Conservation (phyloP, 2,113 vertebrate genomes). For the Siniperca knerii region DNA sequence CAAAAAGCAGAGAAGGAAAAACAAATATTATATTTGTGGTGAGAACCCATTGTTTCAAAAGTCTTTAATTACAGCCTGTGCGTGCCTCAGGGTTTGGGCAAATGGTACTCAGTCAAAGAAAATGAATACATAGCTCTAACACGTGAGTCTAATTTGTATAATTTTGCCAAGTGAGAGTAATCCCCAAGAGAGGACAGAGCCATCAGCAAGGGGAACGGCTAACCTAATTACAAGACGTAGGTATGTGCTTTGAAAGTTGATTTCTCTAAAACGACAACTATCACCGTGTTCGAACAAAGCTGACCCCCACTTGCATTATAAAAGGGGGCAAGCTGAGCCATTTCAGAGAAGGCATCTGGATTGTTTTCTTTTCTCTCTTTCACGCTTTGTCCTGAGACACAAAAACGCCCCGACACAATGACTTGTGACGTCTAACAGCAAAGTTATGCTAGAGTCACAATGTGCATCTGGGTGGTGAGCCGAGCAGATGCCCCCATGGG, state of each 20-base stretch:
- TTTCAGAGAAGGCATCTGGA: conserved; percentile 63
- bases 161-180: conserved; percentile 21
- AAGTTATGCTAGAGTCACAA: conserved; percentile 77
- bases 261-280: conserved; percentile 55
- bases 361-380: conserved; percentile 76
- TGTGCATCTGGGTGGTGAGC: conserved; percentile 68
- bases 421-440: conserved; percentile 69
- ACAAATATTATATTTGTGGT: conserved; percentile 13
- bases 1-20: conserved; percentile 25
- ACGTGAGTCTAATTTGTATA: conserved; percentile 36
- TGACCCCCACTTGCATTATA: conserved; percentile 74
- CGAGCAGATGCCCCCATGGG: conserved; percentile 53
- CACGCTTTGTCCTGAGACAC: conserved; percentile 75
- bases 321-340: conserved; percentile 53
- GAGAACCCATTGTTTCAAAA: conserved; percentile 42
- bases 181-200: conserved; percentile 13
- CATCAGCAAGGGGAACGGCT: conserved; percentile 12
- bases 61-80: conserved; percentile 36
- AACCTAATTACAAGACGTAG: conserved; percentile 73
- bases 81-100: neutral
- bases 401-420: conserved; percentile 77
- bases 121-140: conserved; percentile 20
- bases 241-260: conserved; percentile 64
- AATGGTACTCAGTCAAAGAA: conserved; percentile 28
- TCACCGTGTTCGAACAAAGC: conserved; percentile 42